A percentile compares a stretch with the other conserved stretches of the same genome.
Evolutionary conservation across 2,888 invertebrate genomes (phyloP).

Genomic region (Imbricaverruca yamaguchii): DNA sequence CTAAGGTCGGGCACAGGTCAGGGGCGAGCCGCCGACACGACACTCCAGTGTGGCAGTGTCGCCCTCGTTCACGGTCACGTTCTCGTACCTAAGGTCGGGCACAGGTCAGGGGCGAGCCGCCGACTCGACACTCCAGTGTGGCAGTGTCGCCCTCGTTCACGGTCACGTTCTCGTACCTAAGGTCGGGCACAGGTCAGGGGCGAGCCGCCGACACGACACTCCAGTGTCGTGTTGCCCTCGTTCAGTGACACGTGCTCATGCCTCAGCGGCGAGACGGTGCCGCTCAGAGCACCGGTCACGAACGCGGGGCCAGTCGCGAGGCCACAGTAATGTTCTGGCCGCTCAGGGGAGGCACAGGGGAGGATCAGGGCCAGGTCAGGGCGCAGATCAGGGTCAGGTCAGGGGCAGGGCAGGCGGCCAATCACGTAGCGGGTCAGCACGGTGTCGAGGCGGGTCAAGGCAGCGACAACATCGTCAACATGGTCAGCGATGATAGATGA

Average conservation of each 20-base stretch:
- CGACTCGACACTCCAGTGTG: slow-evolving; percentile 57
- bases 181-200: no score
- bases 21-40: slow-evolving; percentile 69
- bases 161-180: slow-evolving; percentile 59
- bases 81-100: slow-evolving; percentile 54
- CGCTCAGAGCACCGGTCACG: not conserved
- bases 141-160: slow-evolving; percentile 55
- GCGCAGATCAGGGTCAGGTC: no score
- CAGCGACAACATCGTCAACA: no score
- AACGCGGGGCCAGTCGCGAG: no score
- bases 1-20: slow-evolving; percentile 36
- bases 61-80: slow-evolving; percentile 58
- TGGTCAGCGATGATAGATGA: no score
- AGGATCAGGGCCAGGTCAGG: no score
- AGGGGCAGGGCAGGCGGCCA: no score
- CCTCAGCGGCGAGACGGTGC: slow-evolving; percentile 23
- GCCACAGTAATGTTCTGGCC: no score
- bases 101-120: slow-evolving; percentile 74
- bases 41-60: slow-evolving; percentile 55
- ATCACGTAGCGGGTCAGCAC: no score
- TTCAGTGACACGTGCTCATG: slow-evolving; percentile 62
- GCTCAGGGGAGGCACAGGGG: no score
- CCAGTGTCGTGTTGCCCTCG: slow-evolving; percentile 55
- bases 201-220: slow-evolving; percentile 61
- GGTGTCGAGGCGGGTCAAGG: no score